A percentile compares a stretch with the other conserved stretches of the same genome.
phyloP scores from a whole-genome alignment of 2,888 invertebrate genomes.

The Andrena chrysosceles region DNA sequence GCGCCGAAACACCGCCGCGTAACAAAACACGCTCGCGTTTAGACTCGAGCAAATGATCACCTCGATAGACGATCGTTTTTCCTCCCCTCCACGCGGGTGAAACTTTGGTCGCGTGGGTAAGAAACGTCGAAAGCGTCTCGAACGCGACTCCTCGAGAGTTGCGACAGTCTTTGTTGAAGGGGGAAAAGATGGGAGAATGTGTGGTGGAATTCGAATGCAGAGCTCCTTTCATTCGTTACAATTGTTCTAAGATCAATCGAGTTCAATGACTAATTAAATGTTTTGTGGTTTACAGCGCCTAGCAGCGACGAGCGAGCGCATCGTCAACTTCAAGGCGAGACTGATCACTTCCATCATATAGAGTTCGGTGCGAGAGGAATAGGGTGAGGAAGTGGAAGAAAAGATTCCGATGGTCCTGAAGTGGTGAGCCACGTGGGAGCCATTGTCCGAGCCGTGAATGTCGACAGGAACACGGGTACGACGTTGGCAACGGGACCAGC shows the following conservation, averaged over 20 bases:
- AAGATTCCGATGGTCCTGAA: constrained; percentile 50
- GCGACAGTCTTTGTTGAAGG: constrained; percentile 1
- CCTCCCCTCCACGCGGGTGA: constrained; percentile 11
- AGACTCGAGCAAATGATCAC: not conserved
- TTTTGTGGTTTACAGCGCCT: constrained; percentile 87
- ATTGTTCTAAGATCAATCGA: not conserved
- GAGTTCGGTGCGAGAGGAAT: constrained; percentile 48
- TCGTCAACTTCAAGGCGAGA: constrained; percentile 97
- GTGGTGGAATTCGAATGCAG: not conserved
- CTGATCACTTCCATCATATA: constrained; percentile 96
- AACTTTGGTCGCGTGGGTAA: constrained; percentile 13
- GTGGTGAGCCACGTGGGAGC: constrained; percentile 40
- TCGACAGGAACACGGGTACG: constrained; percentile 77
- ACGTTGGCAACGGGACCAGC: constrained; percentile 75
- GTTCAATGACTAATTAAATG: not conserved
- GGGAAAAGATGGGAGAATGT: not conserved
- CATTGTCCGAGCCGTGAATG: constrained; percentile 51
- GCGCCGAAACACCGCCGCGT: not conserved
- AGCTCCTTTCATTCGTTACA: not conserved
- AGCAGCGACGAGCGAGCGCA: constrained; percentile 95
- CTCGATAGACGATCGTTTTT: constrained; percentile 12
- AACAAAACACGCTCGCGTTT: not conserved
- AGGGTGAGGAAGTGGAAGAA: constrained; percentile 54
- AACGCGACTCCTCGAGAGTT: constrained; percentile 30
- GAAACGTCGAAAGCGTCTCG: constrained; percentile 35